Evolutionary conservation across 2,113 vertebrate species (phyloP).

Genomic region (Pogona vitticeps): DNA sequence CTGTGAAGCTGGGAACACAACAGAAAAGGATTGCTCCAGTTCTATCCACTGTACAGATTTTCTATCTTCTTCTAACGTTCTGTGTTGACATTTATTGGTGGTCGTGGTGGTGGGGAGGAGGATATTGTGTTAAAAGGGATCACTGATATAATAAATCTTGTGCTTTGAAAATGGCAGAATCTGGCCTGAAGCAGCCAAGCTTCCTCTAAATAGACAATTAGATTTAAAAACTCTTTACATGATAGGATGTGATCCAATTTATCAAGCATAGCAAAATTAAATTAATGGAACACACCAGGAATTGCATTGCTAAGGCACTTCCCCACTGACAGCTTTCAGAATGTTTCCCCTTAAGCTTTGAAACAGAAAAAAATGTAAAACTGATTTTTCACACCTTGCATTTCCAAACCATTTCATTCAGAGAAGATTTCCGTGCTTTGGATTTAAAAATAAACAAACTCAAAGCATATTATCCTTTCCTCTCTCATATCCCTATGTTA

Average conservation of each 20-base stretch:
- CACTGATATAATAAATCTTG: conserved; percentile 1
- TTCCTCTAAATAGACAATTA: background rate
- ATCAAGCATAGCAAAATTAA: background rate
- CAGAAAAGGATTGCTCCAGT: background rate
- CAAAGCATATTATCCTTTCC: background rate
- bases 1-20: too few species aligned
- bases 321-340: background rate
- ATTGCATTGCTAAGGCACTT: background rate
- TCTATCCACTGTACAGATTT: background rate
- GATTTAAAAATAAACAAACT: background rate
- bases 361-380: background rate
- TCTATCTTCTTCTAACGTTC: background rate
- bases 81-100: background rate
- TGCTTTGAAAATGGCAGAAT: background rate
- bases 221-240: conserved; percentile 21
- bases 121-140: background rate
- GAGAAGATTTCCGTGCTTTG: background rate
- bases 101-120: background rate
- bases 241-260: conserved; percentile 17
- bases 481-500: fast-evolving
- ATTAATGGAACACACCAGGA: background rate
- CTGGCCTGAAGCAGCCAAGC: background rate
- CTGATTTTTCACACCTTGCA: background rate
- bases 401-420: background rate
- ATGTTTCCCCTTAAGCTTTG: background rate